Evolutionary conservation across 2,888 invertebrate species (phyloP).

Genomic region (Andrena flavipes): DNA sequence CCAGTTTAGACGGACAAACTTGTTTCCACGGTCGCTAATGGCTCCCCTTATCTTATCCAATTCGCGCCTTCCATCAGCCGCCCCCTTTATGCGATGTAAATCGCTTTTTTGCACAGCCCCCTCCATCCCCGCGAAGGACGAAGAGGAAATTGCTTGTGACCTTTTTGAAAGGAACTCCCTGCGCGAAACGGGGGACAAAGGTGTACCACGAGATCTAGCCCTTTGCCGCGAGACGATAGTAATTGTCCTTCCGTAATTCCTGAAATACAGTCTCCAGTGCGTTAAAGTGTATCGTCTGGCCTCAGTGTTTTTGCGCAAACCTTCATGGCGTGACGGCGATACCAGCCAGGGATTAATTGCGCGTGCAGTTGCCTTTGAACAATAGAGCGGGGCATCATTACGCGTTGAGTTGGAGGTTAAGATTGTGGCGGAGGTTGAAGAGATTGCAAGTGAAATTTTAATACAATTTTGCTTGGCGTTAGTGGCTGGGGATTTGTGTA

Average conservation of each 20-base stretch:
- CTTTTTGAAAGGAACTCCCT: conserved; percentile 53
- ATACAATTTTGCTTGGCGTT: neutral
- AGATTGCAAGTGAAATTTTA: neutral
- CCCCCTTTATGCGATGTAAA: conserved; percentile 69
- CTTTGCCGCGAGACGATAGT: conserved; percentile 63
- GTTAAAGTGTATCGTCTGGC: conserved; percentile 51
- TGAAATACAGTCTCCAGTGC: conserved; percentile 51
- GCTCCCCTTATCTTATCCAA: conserved; percentile 63
- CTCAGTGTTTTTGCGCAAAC: conserved; percentile 47
- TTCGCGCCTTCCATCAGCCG: conserved; percentile 64
- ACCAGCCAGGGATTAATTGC: conserved; percentile 24
- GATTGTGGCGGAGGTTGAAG: neutral
- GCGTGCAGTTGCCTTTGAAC: neutral
- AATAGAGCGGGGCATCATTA: neutral
- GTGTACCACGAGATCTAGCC: conserved; percentile 44
- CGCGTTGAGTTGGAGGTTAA: neutral
- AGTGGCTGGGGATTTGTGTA: neutral
- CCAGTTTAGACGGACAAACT: conserved; percentile 54
- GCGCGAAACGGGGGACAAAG: conserved; percentile 46
- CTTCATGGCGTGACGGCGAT: neutral
- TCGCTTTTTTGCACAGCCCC: conserved; percentile 63
- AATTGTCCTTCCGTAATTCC: conserved; percentile 60
- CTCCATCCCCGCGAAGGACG: conserved; percentile 23
- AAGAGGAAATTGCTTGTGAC: conserved; percentile 68
- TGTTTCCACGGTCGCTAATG: conserved; percentile 71